Conservation (phyloP, 2,888 invertebrate genomes). For the Drosophila multiciliata region DNA sequence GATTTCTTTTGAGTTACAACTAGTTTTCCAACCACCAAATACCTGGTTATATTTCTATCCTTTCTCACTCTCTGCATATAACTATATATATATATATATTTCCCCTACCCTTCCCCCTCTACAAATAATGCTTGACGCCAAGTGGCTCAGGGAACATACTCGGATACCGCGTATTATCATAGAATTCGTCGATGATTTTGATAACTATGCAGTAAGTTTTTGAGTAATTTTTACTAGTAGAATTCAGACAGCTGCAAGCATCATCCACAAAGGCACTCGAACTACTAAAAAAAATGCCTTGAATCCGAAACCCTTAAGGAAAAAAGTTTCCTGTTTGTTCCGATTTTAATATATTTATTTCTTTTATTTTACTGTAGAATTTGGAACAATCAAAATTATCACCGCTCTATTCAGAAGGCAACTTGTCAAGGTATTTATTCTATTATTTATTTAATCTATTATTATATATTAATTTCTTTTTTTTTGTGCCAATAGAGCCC, state of each 20-base stretch:
- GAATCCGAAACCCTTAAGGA: conserved; percentile 5
- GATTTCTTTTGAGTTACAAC: conserved; percentile 25
- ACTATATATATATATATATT: conserved; percentile 1
- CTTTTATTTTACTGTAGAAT: conserved; percentile 87
- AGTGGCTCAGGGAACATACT: conserved; percentile 93
- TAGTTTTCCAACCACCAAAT: conserved; percentile 20
- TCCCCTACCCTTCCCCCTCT: conserved; percentile 3
- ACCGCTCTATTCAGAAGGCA: conserved; percentile 89
- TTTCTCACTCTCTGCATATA: conserved; percentile 3
- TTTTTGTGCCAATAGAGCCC: conserved; percentile 87
- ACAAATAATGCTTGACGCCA: conserved; percentile 39
- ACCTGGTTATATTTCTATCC: conserved; percentile 21
- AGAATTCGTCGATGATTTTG: conserved; percentile 89
- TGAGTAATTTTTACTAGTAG: conserved; percentile 1
- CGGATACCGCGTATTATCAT: conserved; percentile 89
- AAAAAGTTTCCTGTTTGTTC: accelerated
- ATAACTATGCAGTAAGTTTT: conserved; percentile 88
- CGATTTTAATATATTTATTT: conserved; percentile 9
- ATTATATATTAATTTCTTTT: not conserved
- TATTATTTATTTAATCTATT: not conserved
- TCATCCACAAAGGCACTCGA: conserved; percentile 66
- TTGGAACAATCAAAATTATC: conserved; percentile 90
- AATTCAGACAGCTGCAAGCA: conserved; percentile 27
- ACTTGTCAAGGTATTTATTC: conserved; percentile 90
- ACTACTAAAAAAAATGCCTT: conserved; percentile 44